Evolutionary conservation across 2,888 invertebrate genomes (phyloP), one percentile per base, ranked within the genome.

Genomic region (Formica aserva): DNA sequence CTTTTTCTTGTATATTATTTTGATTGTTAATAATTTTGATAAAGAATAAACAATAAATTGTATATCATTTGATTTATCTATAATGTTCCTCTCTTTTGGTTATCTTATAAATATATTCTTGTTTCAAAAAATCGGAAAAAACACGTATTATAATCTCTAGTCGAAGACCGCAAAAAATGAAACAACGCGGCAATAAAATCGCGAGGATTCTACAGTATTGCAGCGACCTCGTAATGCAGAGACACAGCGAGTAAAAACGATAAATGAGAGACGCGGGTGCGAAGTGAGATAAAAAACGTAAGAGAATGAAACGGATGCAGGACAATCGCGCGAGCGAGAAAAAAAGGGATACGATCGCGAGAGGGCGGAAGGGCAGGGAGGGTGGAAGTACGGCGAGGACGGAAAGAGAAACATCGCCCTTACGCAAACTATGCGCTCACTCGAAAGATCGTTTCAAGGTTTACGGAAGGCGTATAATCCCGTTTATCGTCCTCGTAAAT

Each of bases 401-500:
- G 41, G 57, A 48, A 48, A 41, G 75, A 66, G 57, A 75, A 69
- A 60, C 71, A 74, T 75, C 38, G 74, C 60, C 55, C 91, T 91
- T 90, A 90, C 88, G 88, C 91, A 91, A 90, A 91, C 90, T 90
- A 91, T 89, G 91, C 91, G 91, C 92, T 92, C 92, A 92, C 92
- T 92, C 90, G 92, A 92, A 92, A 92, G 92, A 92, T 93, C 93
- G 93, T 93, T 89, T 92, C 92, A 92, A 92, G 92, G 91, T 94
- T 93, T 93, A 94, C 92, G 92, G 91, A 89, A 92, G 92, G 91
- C 92, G 92, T 93, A 90, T 90, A 93, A 93, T 93, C 92, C 91
- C 92, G 92, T 94, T 94, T 94, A 94, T 94, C 93, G 94, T 91
- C 91, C 92, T 94, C 94, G 93, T 94, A 94, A 94, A 94, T 94